Evolutionary conservation across 2,888 invertebrate species (phyloP).

Genomic region (Caenorhabditis japonica): DNA sequence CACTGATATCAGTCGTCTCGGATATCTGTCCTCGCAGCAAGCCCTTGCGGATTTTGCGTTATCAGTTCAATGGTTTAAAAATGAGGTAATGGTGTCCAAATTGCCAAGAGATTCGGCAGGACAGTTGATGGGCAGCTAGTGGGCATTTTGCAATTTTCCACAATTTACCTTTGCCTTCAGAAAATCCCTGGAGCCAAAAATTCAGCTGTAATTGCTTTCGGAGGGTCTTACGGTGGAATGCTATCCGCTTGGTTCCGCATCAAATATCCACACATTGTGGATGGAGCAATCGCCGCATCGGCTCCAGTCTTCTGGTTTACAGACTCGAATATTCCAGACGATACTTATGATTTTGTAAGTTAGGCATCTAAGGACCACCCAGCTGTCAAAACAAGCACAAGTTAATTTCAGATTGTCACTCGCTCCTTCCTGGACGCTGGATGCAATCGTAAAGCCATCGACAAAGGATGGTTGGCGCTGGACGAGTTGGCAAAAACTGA

Average conservation of each 20-base stretch:
- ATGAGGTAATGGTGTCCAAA: constrained; percentile 82
- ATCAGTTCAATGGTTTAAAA: constrained; percentile 81
- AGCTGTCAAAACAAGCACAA: no score
- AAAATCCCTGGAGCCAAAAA: constrained; percentile 72
- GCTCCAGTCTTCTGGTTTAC: constrained; percentile 82
- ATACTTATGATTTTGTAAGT: constrained; percentile 61
- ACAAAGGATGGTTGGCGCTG: constrained; percentile 86
- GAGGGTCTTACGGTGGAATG: constrained; percentile 98
- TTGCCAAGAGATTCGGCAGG: constrained; percentile 76
- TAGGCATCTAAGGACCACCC: no score
- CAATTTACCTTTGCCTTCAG: constrained; percentile 31
- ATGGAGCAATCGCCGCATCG: constrained; percentile 89
- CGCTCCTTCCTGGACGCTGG: constrained; percentile 83
- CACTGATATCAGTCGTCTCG: constrained; percentile 72
- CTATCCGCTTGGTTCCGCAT: constrained; percentile 93
- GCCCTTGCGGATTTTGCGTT: constrained; percentile 93
- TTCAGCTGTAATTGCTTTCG: constrained; percentile 87
- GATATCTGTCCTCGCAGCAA: constrained; percentile 89
- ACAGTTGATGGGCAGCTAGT: no score
- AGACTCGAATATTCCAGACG: constrained; percentile 61
- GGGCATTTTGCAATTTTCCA: no score
- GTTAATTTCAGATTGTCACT: constrained; percentile 83
- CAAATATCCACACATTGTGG: constrained; percentile 91
- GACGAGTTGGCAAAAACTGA: constrained; percentile 80
- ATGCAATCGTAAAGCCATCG: constrained; percentile 81